Evolutionary conservation across 2,113 vertebrate genomes (phyloP), one percentile per base, ranked within the genome.

Genomic region (Tragulus kanchil): DNA sequence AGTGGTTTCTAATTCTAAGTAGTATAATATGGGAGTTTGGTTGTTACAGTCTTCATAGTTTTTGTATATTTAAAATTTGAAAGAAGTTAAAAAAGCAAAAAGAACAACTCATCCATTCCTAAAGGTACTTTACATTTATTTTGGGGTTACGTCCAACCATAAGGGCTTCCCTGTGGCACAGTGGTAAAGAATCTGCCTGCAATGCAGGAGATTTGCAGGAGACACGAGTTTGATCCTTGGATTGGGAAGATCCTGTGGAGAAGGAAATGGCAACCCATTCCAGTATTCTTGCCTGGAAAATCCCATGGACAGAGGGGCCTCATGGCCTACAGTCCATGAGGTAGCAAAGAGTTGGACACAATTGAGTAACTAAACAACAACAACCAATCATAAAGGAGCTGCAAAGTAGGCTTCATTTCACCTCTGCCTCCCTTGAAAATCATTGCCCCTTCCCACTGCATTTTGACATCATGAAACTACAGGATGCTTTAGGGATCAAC

Each of bases 311-410:
- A 69, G n/a, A 69, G 67, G n/a, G 36, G 67, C n/a, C 67, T 69
- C 16, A 16, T 0, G 8, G n/a, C 8, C 4, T 42, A 1, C 67
- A 42, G 67, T 42, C 67, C 67, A 42, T 1, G 1, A 17, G 17
- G 17, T 21, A 8, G 11, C 67, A 5, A 1, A 21, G 17, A 69
- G n/a, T 11, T 0, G 17, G 16, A 36, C 16, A 10, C 1, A 1
- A 69, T 17, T 19, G n/a, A 9, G n/a, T 4, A 5, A 26, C n/a
- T 69, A 14, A 69, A n/a, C 7, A 17, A 19, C 65, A 8, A 8
- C 73, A 90, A 78, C 25, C 3, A 5, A 50, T 31, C 4, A 9
- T 2, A 21, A 79, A 56, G 84, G 73, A 45, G 26, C 64, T 8
- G 9, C 42, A 36, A 0, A 54, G 7, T 1, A 52, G 17, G 36